phyloP scores from a whole-genome alignment of 2,888 invertebrate species.

The Cryptocephalus primarius region DNA sequence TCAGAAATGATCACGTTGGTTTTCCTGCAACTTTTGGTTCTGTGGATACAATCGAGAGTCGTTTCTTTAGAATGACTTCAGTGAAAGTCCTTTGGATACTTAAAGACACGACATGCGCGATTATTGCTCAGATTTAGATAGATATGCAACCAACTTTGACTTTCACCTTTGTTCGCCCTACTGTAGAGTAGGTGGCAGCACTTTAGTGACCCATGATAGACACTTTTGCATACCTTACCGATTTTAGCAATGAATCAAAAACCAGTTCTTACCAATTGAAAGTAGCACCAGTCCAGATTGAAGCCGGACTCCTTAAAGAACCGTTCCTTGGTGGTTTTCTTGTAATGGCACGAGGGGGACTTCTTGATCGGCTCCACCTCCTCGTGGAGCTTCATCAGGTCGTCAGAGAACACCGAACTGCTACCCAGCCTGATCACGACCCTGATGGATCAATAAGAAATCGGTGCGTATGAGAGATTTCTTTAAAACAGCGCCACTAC shows the following conservation, averaged over 20 bases:
- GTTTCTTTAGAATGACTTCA: no score
- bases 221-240: no score
- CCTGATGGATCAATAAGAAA: constrained; percentile 33
- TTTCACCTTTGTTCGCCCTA: no score
- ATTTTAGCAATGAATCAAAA: background rate
- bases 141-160: no score
- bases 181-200: no score
- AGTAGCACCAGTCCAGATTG: constrained; percentile 81
- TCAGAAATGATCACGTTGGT: no score
- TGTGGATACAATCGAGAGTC: no score
- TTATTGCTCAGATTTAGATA: no score
- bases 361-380: constrained; percentile 75
- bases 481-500: background rate
- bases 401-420: constrained; percentile 57
- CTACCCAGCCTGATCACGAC: constrained; percentile 76
- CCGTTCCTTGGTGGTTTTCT: constrained; percentile 74
- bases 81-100: no score
- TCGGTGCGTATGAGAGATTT: background rate
- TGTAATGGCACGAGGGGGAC: constrained; percentile 70
- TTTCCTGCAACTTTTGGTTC: no score
- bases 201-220: no score
- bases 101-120: no score
- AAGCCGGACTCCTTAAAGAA: constrained; percentile 70
- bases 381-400: constrained; percentile 58
- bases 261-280: constrained; percentile 54